phyloP scores from a whole-genome alignment of 2,888 invertebrate genomes.

The Drosophila differens region DNA sequence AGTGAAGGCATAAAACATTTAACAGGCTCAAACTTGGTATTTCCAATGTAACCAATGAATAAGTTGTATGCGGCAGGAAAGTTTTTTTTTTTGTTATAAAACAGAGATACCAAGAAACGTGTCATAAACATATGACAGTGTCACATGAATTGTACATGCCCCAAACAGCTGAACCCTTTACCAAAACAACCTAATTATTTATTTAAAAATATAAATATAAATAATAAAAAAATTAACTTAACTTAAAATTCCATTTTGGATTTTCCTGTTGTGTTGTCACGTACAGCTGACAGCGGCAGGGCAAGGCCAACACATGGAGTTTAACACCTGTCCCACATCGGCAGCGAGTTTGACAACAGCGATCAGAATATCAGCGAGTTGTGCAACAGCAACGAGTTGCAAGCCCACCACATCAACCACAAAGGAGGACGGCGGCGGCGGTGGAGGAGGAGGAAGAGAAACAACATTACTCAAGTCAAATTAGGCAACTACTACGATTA shows the following conservation, averaged over 20 bases:
- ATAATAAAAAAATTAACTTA: background rate
- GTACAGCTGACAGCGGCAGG: slow-evolving; percentile 56
- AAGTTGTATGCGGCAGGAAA: slow-evolving; percentile 21
- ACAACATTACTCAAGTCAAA: slow-evolving; percentile 33
- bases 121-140: slow-evolving; percentile 12
- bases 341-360: slow-evolving; percentile 15
- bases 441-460: slow-evolving; percentile 22
- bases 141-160: slow-evolving; percentile 11
- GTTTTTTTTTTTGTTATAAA: background rate
- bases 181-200: slow-evolving; percentile 30
- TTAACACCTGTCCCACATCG: slow-evolving; percentile 44
- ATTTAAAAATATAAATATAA: slow-evolving; percentile 7
- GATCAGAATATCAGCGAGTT: slow-evolving; percentile 9
- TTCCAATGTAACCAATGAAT: slow-evolving; percentile 12
- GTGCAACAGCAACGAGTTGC: background rate
- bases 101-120: background rate
- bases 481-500: slow-evolving; percentile 18
- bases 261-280: background rate
- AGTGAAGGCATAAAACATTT: slow-evolving; percentile 60
- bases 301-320: slow-evolving; percentile 75
- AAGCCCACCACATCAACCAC: background rate
- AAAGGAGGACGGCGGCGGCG: slow-evolving; percentile 10
- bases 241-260: background rate
- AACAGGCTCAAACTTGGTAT: slow-evolving; percentile 15
- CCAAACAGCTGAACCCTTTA: slow-evolving; percentile 40